These are phyloP conservation scores for Eupithecia abbreviata DNA, from an alignment of 2,888 invertebrate species.

Conservation along the genomic window DNA sequence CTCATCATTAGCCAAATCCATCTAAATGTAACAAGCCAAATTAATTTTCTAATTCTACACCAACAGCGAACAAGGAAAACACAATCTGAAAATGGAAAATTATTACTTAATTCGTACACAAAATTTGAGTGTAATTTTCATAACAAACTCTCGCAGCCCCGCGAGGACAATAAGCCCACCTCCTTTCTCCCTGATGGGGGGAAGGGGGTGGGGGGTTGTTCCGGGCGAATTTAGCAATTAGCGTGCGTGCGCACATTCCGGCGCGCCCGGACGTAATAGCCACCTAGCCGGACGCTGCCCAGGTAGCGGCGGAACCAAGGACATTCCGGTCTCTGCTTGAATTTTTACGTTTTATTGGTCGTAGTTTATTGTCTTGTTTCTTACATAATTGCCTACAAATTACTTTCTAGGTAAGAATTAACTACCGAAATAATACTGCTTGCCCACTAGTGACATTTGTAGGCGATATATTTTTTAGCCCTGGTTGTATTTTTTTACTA, in stretches of 20 bases:
- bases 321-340: constrained; percentile 32
- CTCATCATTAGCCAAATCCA: constrained; percentile 4
- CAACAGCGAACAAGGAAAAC: constrained; percentile 26
- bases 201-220: constrained; percentile 31
- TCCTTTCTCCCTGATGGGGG: constrained; percentile 29
- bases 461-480: too few species aligned
- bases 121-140: constrained; percentile 44
- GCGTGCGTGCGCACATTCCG: constrained; percentile 67
- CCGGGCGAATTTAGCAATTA: constrained; percentile 74
- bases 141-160: constrained; percentile 43
- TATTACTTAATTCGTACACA: constrained; percentile 39
- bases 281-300: constrained; percentile 55
- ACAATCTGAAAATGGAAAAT: constrained; percentile 34
- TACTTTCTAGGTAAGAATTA: neutral
- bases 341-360: constrained; percentile 4
- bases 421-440: neutral
- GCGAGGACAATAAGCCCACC: constrained; percentile 55
- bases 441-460: neutral
- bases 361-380: neutral
- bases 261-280: constrained; percentile 56
- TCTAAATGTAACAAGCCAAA: constrained; percentile 16
- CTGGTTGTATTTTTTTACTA: too few species aligned
- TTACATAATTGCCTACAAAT: neutral
- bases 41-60: constrained; percentile 27
- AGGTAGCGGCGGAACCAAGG: constrained; percentile 31